Percentiles rank a stretch among this genome's conserved stretches.
These are phyloP conservation scores for Luperina testacea DNA, from an alignment of 2,888 invertebrate genomes.

Conservation along the genomic window DNA sequence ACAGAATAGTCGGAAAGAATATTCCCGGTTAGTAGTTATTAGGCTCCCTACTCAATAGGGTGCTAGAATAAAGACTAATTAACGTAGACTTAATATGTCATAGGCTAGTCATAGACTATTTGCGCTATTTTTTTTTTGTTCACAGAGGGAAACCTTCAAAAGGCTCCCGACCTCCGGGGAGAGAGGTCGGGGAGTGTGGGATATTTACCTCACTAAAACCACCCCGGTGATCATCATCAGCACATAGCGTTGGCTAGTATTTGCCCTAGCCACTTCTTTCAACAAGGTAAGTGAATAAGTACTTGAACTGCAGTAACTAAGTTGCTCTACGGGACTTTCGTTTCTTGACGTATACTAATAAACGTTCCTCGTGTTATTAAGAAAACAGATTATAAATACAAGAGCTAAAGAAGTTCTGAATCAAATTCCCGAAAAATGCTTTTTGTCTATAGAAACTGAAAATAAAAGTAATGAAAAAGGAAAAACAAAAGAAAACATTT, in stretches of 20 bases:
- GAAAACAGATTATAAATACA: background rate
- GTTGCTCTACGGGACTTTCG: accelerated
- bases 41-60: background rate
- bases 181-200: too few species aligned
- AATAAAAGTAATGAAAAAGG: background rate
- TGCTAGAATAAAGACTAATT: background rate
- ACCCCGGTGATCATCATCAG: too few species aligned
- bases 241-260: background rate
- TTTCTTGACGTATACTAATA: background rate
- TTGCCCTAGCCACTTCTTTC: background rate
- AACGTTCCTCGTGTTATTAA: background rate
- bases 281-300: background rate
- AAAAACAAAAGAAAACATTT: background rate
- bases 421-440: background rate
- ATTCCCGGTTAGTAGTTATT: too few species aligned
- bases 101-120: background rate
- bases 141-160: too few species aligned
- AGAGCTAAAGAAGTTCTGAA: background rate
- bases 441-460: background rate
- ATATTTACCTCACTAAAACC: too few species aligned
- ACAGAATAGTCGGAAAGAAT: too few species aligned
- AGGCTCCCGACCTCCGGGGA: too few species aligned
- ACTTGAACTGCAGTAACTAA: background rate
- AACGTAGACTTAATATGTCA: background rate
- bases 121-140: too few species aligned